phyloP scores from a whole-genome alignment of 2,113 vertebrate species.

The Indicator indicator region DNA sequence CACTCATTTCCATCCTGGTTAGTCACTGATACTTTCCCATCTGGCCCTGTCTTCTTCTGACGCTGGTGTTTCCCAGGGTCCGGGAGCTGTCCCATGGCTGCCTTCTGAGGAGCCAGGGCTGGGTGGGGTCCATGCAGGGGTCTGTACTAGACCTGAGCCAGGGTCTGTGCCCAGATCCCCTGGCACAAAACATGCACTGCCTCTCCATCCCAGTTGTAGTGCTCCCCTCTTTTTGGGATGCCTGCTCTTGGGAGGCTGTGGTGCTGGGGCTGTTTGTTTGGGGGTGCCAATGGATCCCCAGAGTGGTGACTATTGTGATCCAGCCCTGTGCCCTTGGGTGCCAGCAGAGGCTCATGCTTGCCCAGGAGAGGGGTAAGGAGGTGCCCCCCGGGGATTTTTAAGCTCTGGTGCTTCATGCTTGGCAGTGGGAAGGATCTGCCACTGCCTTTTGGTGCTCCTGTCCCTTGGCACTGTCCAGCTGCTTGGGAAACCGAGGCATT shows the following conservation, averaged over 20 bases:
- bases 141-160: neutral
- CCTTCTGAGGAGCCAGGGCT: neutral
- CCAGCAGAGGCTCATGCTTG: neutral
- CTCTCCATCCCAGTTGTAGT: neutral
- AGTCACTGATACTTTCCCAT: neutral
- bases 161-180: neutral
- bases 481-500: neutral
- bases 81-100: neutral
- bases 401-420: fast-evolving
- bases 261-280: neutral
- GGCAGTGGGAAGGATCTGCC: fast-evolving
- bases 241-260: neutral
- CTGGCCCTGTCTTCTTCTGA: neutral
- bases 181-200: neutral
- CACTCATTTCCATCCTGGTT: neutral
- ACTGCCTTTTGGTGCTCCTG: neutral
- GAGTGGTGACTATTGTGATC: neutral
- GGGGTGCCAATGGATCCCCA: neutral
- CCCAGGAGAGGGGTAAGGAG: neutral
- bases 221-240: neutral
- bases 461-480: neutral
- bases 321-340: neutral
- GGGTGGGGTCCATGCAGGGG: neutral
- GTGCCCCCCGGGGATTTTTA: fast-evolving
- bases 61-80: slow-evolving; percentile 22